Evolutionary conservation across 2,797 vertebrate species (phyloP).

Genomic region (Allobates femoralis): DNA sequence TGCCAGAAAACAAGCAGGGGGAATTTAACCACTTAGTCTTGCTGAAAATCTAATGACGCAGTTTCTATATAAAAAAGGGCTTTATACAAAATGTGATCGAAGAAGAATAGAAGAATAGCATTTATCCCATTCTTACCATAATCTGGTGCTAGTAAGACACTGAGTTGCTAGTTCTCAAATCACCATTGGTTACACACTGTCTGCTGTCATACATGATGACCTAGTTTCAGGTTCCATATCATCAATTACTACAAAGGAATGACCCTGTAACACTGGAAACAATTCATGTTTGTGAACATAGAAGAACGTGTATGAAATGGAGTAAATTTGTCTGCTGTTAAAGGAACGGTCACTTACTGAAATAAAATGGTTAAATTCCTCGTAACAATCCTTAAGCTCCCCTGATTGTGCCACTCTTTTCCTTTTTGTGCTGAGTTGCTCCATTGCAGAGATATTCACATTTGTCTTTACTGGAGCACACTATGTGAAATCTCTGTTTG

Average conservation of each 20-base stretch:
- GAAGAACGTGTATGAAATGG: background rate
- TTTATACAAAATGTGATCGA: no score
- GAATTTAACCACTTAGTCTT: conserved; percentile 22
- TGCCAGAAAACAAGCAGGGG: conserved; percentile 49
- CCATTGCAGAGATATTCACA: no score
- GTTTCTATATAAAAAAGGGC: no score
- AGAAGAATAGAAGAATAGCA: background rate
- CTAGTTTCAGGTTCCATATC: background rate
- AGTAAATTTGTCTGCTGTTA: background rate
- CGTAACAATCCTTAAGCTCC: no score
- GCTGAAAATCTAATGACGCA: conserved; percentile 7
- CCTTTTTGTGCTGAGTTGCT: no score
- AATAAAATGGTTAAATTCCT: no score
- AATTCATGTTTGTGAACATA: background rate
- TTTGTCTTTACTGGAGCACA: no score
- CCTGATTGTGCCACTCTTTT: no score
- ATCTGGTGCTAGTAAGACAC: background rate
- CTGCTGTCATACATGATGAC: conserved; percentile 8
- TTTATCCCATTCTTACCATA: background rate
- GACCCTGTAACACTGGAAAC: background rate
- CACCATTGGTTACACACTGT: background rate
- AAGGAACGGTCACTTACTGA: no score
- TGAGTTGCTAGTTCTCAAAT: conserved; percentile 16
- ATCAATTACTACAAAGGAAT: background rate
- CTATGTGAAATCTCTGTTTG: no score